phyloP scores from a whole-genome alignment of 1,140 invertebrate genomes.

The Grapholita molesta region DNA sequence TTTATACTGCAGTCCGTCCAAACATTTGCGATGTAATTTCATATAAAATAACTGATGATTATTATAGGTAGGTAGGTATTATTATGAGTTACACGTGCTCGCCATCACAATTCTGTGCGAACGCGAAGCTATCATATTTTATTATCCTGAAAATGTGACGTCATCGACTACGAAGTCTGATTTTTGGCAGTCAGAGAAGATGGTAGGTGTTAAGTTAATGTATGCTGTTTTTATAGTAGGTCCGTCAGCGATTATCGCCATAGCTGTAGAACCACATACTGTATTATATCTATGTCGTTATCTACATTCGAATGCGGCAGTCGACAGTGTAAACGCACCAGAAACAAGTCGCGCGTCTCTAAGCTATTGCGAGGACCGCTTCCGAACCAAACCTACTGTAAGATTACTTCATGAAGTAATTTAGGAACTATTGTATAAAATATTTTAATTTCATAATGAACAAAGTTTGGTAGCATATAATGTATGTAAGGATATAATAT shows the following conservation, averaged over 20 bases:
- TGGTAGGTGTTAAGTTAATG: not conserved
- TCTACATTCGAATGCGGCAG: not conserved
- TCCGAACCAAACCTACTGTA: not conserved
- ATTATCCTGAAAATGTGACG: not conserved
- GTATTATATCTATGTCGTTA: not conserved
- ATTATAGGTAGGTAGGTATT: no score
- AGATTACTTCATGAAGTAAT: not conserved
- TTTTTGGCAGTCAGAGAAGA: not conserved
- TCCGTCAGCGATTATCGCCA: not conserved
- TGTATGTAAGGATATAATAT: conserved; percentile 44
- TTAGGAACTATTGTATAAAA: conserved; percentile 44
- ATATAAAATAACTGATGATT: not conserved
- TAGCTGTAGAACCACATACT: no score
- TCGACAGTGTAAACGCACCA: not conserved
- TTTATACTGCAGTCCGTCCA: not conserved
- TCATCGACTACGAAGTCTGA: not conserved
- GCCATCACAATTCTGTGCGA: not conserved
- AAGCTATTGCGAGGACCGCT: not conserved
- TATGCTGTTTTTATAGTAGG: not conserved
- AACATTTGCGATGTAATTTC: not conserved
- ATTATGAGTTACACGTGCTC: not conserved
- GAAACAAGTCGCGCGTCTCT: not conserved
- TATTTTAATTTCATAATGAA: conserved; percentile 52
- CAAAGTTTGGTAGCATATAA: conserved; percentile 48
- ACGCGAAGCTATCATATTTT: not conserved